These are phyloP conservation scores for Erpornis zantholeuca DNA, from an alignment of 2,113 vertebrate species.

Conservation along the genomic window DNA sequence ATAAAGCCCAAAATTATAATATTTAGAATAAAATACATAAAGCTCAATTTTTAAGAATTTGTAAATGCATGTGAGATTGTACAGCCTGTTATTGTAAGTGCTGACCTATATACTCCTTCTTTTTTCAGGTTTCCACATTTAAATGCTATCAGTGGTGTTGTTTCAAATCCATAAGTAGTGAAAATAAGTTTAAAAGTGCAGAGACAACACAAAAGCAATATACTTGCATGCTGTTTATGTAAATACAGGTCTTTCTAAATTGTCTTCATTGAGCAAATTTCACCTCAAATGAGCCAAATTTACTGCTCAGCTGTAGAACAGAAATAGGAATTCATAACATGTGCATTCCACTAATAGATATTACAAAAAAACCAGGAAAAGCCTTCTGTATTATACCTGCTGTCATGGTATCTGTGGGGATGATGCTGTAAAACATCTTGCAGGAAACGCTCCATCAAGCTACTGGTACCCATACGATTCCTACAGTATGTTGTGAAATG, in stretches of 20 bases:
- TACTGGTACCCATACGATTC: conserved; percentile 57
- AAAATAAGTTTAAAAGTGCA: background rate
- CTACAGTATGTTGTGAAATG: conserved; percentile 75
- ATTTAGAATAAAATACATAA: background rate
- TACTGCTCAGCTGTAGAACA: background rate
- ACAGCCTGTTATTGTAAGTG: background rate
- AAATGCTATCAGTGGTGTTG: background rate
- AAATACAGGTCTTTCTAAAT: background rate
- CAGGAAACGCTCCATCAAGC: conserved; percentile 90
- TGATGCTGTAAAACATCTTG: conserved; percentile 89
- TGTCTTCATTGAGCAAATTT: background rate
- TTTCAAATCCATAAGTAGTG: background rate
- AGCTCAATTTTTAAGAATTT: background rate
- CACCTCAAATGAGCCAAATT: background rate
- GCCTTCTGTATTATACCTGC: conserved; percentile 71
- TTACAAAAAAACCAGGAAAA: background rate
- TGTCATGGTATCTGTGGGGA: conserved; percentile 80
- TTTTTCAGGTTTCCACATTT: background rate
- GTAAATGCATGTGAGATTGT: background rate
- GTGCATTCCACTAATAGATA: background rate
- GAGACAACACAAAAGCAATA: background rate
- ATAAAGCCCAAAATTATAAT: background rate
- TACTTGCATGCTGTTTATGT: background rate
- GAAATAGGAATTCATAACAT: background rate
- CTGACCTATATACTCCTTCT: background rate